Evolutionary conservation across 2,888 invertebrate species (phyloP).

Genomic region (Morpho deidamia): DNA sequence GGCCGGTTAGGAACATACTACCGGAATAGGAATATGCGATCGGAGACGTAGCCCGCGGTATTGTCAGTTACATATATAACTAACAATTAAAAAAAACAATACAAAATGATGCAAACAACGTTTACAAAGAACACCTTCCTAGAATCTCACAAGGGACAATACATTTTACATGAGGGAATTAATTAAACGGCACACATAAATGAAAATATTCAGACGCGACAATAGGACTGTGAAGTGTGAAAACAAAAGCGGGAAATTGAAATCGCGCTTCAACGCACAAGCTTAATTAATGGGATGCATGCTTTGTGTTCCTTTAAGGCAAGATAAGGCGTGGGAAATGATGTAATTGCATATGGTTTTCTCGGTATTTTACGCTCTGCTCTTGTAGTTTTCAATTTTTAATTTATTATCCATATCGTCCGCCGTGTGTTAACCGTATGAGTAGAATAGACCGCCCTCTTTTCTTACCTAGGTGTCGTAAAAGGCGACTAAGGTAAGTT

Average conservation of each 20-base stretch:
- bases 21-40: no score
- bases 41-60: no score
- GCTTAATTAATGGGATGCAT: conserved; percentile 27
- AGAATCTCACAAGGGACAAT: conserved; percentile 4
- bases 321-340: conserved; percentile 1
- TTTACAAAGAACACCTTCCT: conserved; percentile 3
- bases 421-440: no score
- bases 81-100: no score
- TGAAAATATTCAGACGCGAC: conserved; percentile 34
- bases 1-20: no score
- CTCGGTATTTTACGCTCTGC: conserved; percentile 4
- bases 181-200: conserved; percentile 21
- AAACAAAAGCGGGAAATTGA: conserved; percentile 35
- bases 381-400: neutral
- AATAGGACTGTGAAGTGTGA: conserved; percentile 26
- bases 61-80: no score
- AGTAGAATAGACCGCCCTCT: no score
- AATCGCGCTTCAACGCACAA: conserved; percentile 24
- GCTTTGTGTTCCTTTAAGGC: conserved; percentile 15
- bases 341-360: conserved; percentile 11
- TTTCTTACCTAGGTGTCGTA: no score
- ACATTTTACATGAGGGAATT: conserved; percentile 9
- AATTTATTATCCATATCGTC: no score
- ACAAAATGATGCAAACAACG: neutral
- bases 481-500: no score